Evolutionary conservation across 1,140 invertebrate genomes (phyloP).

Genomic region (Aphelenchoides avenae): DNA sequence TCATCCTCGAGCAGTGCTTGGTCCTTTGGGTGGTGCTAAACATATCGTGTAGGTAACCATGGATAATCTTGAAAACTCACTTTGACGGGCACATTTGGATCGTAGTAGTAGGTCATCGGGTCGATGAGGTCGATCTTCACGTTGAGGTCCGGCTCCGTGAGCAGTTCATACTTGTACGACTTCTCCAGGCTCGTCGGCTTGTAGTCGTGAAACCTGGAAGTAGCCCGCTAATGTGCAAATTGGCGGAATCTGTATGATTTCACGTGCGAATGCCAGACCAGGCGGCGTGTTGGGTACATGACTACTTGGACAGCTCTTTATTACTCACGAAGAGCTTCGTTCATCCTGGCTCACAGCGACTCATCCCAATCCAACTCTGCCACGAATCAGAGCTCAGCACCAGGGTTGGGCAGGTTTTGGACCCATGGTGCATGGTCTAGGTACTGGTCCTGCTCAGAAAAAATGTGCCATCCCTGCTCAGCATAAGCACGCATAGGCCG

Average conservation of each 20-base stretch:
- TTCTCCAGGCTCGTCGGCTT: slow-evolving; percentile 83
- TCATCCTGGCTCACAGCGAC: no score
- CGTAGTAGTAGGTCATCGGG: slow-evolving; percentile 73
- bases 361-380: no score
- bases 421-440: no score
- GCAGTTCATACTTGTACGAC: slow-evolving; percentile 89
- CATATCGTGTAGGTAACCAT: neutral
- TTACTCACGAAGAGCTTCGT: no score
- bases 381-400: no score
- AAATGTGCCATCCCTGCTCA: no score
- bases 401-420: no score
- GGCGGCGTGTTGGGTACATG: neutral
- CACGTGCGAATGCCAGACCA: slow-evolving; percentile 21
- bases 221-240: no score
- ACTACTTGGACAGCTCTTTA: no score
- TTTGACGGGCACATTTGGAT: slow-evolving; percentile 3
- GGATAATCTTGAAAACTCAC: neutral
- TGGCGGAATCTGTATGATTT: slow-evolving; percentile 3
- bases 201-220: slow-evolving; percentile 81
- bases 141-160: slow-evolving; percentile 92
- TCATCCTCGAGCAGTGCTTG: slow-evolving; percentile 29
- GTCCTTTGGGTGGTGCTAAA: slow-evolving; percentile 23
- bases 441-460: no score
- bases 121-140: slow-evolving; percentile 94
- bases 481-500: no score